phyloP scores from a whole-genome alignment of 1,140 invertebrate genomes.

The Trichoplusia ni region DNA sequence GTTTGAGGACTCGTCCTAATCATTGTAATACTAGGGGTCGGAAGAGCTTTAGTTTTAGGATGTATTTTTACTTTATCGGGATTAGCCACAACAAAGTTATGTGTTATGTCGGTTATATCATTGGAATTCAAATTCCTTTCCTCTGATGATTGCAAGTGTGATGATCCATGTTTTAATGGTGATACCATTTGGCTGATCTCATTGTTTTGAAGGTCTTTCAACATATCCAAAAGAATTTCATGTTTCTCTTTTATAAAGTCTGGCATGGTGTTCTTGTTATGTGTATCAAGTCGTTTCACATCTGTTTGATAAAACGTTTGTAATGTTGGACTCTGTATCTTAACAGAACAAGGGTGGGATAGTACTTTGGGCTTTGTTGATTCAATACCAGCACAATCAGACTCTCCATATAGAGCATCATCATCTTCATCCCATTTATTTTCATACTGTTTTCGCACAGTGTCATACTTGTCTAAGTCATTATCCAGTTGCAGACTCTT shows the following conservation, averaged over 20 bases:
- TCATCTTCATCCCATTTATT: conserved; percentile 75
- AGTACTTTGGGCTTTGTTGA: neutral
- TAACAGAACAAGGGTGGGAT: conserved; percentile 41
- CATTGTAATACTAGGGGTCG: too few species aligned
- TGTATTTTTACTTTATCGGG: conserved; percentile 34
- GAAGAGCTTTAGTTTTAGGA: too few species aligned
- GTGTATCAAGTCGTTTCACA: conserved; percentile 32
- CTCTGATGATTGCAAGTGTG: neutral
- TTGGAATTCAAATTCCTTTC: neutral
- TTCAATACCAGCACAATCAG: conserved; percentile 47
- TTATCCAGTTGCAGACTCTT: conserved; percentile 50
- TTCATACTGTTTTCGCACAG: conserved; percentile 58
- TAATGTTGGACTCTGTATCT: conserved; percentile 50
- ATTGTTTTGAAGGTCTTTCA: conserved; percentile 59
- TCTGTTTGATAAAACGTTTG: conserved; percentile 52
- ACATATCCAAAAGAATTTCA: conserved; percentile 54
- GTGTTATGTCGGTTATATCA: neutral
- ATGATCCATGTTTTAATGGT: conserved; percentile 15
- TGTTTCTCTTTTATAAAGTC: conserved; percentile 57
- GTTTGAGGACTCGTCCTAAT: too few species aligned
- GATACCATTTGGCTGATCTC: conserved; percentile 25
- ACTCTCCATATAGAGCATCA: conserved; percentile 75
- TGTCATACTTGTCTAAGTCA: conserved; percentile 56
- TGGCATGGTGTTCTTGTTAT: conserved; percentile 33
- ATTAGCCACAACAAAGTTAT: neutral